Evolutionary conservation across 2,113 vertebrate species (phyloP).

Genomic region (Xiphophorus hellerii): DNA sequence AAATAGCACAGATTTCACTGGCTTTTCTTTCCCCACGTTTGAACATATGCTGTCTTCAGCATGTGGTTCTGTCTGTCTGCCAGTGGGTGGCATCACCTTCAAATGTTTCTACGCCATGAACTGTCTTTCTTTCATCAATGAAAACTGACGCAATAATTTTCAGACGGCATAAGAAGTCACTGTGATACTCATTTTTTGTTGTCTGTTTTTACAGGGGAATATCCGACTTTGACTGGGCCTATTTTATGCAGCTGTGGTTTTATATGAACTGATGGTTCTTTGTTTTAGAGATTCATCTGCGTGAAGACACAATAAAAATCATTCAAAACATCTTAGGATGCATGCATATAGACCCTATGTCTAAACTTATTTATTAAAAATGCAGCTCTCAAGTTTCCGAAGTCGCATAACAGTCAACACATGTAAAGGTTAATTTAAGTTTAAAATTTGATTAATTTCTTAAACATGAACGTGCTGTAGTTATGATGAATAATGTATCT

Average conservation of each 20-base stretch:
- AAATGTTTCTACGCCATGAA: constrained; percentile 16
- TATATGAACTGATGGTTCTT: too few relatives aligned
- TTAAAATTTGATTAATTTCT: neutral
- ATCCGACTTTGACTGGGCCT: neutral
- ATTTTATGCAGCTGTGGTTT: neutral
- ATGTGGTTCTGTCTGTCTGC: constrained; percentile 69
- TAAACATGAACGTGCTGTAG: neutral
- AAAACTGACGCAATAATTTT: constrained; percentile 7
- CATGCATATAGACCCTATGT: neutral
- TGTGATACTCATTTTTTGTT: neutral
- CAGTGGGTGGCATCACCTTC: constrained; percentile 63
- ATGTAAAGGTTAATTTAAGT: neutral
- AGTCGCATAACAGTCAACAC: neutral
- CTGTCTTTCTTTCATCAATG: constrained; percentile 16
- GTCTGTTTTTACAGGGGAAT: neutral
- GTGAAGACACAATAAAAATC: too few relatives aligned
- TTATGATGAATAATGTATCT: neutral
- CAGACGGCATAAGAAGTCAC: neutral
- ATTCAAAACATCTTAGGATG: neutral
- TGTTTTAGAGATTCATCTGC: too few relatives aligned
- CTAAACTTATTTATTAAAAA: neutral
- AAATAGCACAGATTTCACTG: constrained; percentile 21
- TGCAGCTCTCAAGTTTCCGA: neutral
- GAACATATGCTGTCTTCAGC: constrained; percentile 28
- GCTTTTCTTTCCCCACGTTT: neutral